These are phyloP conservation scores for Neodontobutis hainanensis DNA, from an alignment of 2,113 vertebrate genomes.

Conservation along the genomic window DNA sequence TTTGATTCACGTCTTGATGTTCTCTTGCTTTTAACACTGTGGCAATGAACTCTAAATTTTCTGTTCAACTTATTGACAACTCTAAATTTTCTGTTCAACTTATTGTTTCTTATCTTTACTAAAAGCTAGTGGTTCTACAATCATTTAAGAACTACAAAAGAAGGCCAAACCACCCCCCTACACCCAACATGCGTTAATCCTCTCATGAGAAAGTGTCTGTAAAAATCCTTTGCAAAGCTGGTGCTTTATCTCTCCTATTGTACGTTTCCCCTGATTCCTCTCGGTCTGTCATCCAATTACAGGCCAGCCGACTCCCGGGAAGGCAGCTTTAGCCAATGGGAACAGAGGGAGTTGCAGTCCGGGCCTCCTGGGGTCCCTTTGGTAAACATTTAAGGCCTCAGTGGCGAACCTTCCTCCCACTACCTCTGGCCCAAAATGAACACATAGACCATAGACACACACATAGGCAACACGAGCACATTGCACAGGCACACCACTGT, in stretches of 20 bases:
- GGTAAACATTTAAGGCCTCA: slow-evolving; percentile 66
- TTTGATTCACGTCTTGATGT: neutral
- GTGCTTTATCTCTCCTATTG: slow-evolving; percentile 41
- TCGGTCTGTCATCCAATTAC: slow-evolving; percentile 42
- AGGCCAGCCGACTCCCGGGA: slow-evolving; percentile 33
- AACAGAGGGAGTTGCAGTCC: slow-evolving; percentile 59
- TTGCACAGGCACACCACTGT: slow-evolving; percentile 23
- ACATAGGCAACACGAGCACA: slow-evolving; percentile 21
- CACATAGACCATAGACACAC: slow-evolving; percentile 12
- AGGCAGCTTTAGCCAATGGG: slow-evolving; percentile 58
- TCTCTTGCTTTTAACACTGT: neutral
- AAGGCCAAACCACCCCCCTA: slow-evolving; percentile 10
- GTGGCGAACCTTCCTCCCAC: slow-evolving; percentile 56
- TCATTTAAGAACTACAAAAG: slow-evolving; percentile 3
- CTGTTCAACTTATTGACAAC: neutral
- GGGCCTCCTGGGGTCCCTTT: slow-evolving; percentile 59
- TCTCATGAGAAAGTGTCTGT: slow-evolving; percentile 35
- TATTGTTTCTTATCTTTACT: neutral
- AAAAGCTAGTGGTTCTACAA: neutral
- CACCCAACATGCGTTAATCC: slow-evolving; percentile 46
- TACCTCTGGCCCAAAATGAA: slow-evolving; percentile 49
- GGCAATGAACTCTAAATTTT: neutral
- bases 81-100: neutral
- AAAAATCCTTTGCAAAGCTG: slow-evolving; percentile 24
- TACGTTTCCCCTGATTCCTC: slow-evolving; percentile 38